Evolutionary conservation across 2,113 vertebrate species (phyloP), one percentile per base, ranked within the genome.

Genomic region (Mirounga angustirostris): DNA sequence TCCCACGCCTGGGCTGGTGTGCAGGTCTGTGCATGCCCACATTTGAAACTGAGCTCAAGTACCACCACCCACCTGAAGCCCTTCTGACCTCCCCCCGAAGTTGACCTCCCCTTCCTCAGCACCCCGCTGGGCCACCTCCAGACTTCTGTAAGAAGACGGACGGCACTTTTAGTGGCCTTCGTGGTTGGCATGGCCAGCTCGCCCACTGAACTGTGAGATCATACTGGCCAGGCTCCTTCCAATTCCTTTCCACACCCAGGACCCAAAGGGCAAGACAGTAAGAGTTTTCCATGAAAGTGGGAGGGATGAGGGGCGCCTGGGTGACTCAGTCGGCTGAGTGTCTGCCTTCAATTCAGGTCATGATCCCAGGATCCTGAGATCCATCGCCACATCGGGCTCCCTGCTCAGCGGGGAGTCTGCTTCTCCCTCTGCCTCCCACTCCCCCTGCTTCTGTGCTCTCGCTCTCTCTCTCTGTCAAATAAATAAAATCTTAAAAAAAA

Each of bases 81-180:
- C 4, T 26, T 21, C 28, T 67, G 79, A 46, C 54, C 65, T 19
- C 52, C 52, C n/a, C n/a, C 15, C 0, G 69, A 56, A 11, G 24
- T n/a, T 22, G 61, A 40, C 63, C 13, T 7, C 63, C 63, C 63
- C 63, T 67, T 16, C 26, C 63, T 2, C 26, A 4, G 76, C 7
- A 19, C 13, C 52, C 54, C 24, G 0, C n/a, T 7, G 1, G 22
- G 36, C 21, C 9, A 14, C 26, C 46, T 16, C 14, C 14, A 36
- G 65, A 33, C 26, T 10, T 8, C 1, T 4, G 30, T 2, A 8
- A 71, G 26, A 36, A 36, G 5, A 2, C 8, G 5, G 0, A 11
- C 0, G n/a, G 52, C 22, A 21, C 76, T 4, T 4, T 10, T 4
- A 26, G 26, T 73, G 61, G 26, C 74, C 46, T 16, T 58, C 18